Percentiles rank a stretch among this genome's conserved stretches.
These are phyloP conservation scores for Plodia interpunctella DNA, from an alignment of 1,140 invertebrate genomes.

Conservation along the genomic window DNA sequence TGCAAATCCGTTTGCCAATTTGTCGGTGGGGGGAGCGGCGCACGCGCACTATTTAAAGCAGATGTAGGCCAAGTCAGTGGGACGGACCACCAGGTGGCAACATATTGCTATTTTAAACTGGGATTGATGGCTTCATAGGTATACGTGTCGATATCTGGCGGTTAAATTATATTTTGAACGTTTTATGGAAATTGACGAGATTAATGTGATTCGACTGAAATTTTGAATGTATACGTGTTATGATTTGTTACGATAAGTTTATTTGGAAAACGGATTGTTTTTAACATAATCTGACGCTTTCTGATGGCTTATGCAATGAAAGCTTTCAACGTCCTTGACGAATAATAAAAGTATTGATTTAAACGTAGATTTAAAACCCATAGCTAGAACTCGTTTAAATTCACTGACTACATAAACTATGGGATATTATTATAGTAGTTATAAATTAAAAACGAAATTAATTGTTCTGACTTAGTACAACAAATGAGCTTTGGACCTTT, in stretches of 20 bases:
- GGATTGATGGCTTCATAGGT: background rate
- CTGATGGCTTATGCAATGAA: too few relatives aligned
- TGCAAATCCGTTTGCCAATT: constrained; percentile 35
- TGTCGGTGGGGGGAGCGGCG: constrained; percentile 23
- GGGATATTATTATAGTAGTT: too few relatives aligned
- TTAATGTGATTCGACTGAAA: background rate
- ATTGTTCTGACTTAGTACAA: background rate
- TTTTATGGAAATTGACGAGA: background rate
- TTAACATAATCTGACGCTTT: too few relatives aligned
- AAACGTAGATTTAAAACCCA: too few relatives aligned
- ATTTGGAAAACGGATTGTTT: too few relatives aligned
- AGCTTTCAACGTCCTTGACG: too few relatives aligned
- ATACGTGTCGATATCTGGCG: background rate
- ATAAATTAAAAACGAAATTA: too few relatives aligned
- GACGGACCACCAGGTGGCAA: constrained; percentile 39
- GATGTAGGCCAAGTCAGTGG: constrained; percentile 60
- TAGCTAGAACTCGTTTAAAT: too few relatives aligned
- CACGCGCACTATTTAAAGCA: constrained; percentile 52
- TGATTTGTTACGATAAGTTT: too few relatives aligned
- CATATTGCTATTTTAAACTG: constrained; percentile 28
- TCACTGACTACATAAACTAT: too few relatives aligned
- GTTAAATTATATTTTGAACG: background rate
- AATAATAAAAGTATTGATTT: too few relatives aligned
- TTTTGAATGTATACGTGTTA: background rate
- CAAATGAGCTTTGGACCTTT: background rate